These are phyloP conservation scores for Fissipunctia ypsillon DNA, from an alignment of 2,888 invertebrate genomes.

Conservation along the genomic window DNA sequence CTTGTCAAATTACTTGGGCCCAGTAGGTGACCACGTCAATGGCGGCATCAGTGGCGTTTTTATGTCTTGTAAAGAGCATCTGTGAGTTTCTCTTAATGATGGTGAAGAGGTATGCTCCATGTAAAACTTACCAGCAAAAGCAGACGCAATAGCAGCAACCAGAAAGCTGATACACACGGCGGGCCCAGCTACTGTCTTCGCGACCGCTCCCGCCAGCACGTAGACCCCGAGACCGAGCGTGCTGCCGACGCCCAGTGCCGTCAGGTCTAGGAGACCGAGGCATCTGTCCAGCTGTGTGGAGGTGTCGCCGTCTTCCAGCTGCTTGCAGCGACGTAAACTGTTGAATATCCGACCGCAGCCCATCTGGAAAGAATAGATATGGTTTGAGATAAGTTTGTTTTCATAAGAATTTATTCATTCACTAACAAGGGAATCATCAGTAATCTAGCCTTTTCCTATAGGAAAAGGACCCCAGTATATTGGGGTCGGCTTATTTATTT, in stretches of 20 bases:
- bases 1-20: neutral
- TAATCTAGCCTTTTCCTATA: neutral
- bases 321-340: constrained; percentile 88
- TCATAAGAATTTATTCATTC: neutral
- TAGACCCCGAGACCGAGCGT: constrained; percentile 98
- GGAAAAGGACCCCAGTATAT: no score
- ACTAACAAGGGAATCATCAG: no score
- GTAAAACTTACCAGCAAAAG: constrained; percentile 94
- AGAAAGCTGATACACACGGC: constrained; percentile 97
- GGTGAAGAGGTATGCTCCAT: neutral
- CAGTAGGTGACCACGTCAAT: neutral
- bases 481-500: no score
- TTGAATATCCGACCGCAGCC: constrained; percentile 77
- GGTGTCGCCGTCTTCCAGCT: constrained; percentile 80
- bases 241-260: constrained; percentile 96
- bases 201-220: constrained; percentile 97
- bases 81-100: neutral
- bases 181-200: constrained; percentile 96
- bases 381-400: neutral
- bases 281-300: constrained; percentile 91
- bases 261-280: constrained; percentile 95
- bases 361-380: constrained; percentile 77
- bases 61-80: neutral
- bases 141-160: constrained; percentile 97
- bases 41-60: neutral